Evolutionary conservation across 2,888 invertebrate genomes (phyloP).

Genomic region (Maniola hyperantus): DNA sequence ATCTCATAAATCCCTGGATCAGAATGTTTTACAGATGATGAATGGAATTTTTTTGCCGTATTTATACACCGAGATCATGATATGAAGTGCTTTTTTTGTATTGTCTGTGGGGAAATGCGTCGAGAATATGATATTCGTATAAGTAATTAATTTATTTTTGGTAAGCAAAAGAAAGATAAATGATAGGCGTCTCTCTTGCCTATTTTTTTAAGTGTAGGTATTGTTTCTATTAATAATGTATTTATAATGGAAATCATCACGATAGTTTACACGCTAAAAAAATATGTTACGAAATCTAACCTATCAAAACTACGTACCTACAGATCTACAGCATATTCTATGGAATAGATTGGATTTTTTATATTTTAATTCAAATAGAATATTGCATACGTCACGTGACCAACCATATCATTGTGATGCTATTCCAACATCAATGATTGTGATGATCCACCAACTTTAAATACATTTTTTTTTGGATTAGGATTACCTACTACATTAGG

Average conservation of each 20-base stretch:
- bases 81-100: conserved; percentile 35
- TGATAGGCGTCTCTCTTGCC: neutral
- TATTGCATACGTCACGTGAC: too few relatives aligned
- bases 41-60: conserved; percentile 66
- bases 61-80: conserved; percentile 39
- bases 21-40: conserved; percentile 61
- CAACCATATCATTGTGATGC: too few relatives aligned
- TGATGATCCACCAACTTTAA: too few relatives aligned
- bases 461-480: too few relatives aligned
- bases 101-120: conserved; percentile 25
- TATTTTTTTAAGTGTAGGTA: neutral
- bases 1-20: conserved; percentile 74
- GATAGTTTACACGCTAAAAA: too few relatives aligned
- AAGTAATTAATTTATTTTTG: conserved; percentile 24
- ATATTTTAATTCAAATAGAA: too few relatives aligned
- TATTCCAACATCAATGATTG: too few relatives aligned
- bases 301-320: too few relatives aligned
- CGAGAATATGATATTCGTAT: conserved; percentile 20
- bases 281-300: too few relatives aligned
- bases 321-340: too few relatives aligned
- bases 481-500: neutral
- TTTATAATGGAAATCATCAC: too few relatives aligned
- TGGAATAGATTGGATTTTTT: too few relatives aligned
- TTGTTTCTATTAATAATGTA: neutral
- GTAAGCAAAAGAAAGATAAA: neutral